Evolutionary conservation across 2,797 vertebrate species (phyloP).

Genomic region (Graptemys geographica): DNA sequence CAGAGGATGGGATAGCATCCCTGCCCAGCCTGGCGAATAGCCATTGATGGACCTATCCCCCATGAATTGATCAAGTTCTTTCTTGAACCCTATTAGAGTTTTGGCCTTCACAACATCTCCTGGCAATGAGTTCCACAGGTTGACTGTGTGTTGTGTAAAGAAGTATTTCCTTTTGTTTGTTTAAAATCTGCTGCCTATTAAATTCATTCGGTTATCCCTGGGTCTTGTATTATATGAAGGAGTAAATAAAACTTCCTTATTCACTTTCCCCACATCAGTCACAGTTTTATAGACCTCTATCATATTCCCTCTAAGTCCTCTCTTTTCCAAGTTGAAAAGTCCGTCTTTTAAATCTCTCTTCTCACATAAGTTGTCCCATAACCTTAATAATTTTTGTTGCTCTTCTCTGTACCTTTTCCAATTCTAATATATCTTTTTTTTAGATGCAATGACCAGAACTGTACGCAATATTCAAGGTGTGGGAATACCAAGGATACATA

Average conservation of each 20-base stretch:
- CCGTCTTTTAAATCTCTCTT: background rate
- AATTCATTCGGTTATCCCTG: background rate
- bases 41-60: background rate
- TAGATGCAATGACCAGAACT: background rate
- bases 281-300: background rate
- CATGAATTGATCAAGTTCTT: background rate
- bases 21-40: background rate
- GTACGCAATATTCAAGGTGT: background rate
- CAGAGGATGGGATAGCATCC: background rate
- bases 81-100: background rate
- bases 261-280: background rate
- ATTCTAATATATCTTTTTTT: background rate
- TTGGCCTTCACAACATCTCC: background rate
- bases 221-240: background rate
- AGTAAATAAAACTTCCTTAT: background rate
- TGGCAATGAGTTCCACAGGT: background rate
- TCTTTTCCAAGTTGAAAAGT: background rate
- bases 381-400: background rate
- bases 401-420: background rate
- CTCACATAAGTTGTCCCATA: background rate
- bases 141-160: background rate
- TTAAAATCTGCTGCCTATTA: background rate
- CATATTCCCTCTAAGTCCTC: background rate
- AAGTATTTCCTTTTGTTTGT: background rate
- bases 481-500: background rate